These are phyloP conservation scores for Thymelicus lineola DNA, from an alignment of 2,888 invertebrate genomes.

Conservation along the genomic window DNA sequence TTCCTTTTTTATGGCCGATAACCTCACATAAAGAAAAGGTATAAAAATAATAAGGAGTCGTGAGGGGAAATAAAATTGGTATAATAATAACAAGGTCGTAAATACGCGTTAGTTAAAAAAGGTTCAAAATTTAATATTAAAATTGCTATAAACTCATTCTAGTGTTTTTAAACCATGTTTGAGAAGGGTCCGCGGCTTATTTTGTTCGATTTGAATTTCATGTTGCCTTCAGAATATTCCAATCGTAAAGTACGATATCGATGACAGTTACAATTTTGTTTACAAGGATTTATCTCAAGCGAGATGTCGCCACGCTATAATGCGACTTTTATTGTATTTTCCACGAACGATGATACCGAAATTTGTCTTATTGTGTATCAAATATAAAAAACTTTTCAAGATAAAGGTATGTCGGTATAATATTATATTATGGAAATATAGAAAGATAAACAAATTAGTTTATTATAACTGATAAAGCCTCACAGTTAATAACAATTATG, in stretches of 20 bases:
- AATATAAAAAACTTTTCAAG: background rate
- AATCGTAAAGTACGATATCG: slow-evolving; percentile 76
- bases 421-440: too few species aligned
- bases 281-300: slow-evolving; percentile 71
- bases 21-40: slow-evolving; percentile 74
- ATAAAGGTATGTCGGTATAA: too few species aligned
- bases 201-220: slow-evolving; percentile 70
- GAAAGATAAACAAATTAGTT: too few species aligned
- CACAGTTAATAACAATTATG: too few species aligned
- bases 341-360: background rate
- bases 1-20: slow-evolving; percentile 77
- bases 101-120: slow-evolving; percentile 60
- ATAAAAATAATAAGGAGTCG: slow-evolving; percentile 80
- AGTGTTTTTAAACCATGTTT: slow-evolving; percentile 45
- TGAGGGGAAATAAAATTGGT: slow-evolving; percentile 70
- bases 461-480: too few species aligned
- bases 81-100: slow-evolving; percentile 72
- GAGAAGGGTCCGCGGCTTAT: slow-evolving; percentile 71
- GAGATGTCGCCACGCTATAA: slow-evolving; percentile 49
- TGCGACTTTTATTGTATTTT: slow-evolving; percentile 42
- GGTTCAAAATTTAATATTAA: slow-evolving; percentile 56
- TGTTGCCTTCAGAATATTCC: slow-evolving; percentile 60
- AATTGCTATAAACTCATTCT: slow-evolving; percentile 46
- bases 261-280: slow-evolving; percentile 78
- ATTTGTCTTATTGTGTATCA: slow-evolving; percentile 6